Evolutionary conservation across 2,113 vertebrate genomes (phyloP).

Genomic region (Uropsilus gracilis): DNA sequence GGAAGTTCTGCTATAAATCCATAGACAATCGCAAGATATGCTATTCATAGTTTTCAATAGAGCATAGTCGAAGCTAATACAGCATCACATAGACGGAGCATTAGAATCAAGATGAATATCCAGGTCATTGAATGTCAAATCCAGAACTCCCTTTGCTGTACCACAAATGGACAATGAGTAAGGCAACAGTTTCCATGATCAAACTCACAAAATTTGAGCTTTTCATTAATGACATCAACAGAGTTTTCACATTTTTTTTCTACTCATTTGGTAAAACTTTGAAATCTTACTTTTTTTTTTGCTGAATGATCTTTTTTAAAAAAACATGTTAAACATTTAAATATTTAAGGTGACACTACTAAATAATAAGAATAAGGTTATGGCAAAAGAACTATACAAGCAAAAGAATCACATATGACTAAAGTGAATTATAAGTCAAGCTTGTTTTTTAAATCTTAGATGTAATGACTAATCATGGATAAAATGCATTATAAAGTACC

Average conservation of each 20-base stretch:
- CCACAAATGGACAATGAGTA: background rate
- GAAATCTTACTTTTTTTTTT: background rate
- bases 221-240: background rate
- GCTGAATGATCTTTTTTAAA: no score
- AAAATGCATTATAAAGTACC: background rate
- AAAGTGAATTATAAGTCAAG: background rate
- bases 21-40: background rate
- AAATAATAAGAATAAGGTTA: background rate
- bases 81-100: background rate
- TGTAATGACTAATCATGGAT: background rate
- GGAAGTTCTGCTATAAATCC: background rate
- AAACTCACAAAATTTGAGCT: background rate
- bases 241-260: background rate
- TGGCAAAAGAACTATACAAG: background rate
- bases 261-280: background rate
- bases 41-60: background rate
- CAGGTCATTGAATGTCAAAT: background rate
- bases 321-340: no score
- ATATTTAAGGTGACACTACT: background rate
- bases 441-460: background rate
- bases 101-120: background rate
- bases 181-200: background rate
- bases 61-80: background rate
- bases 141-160: background rate
- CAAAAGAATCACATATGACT: background rate